Base-by-base conservation (phyloP, 1,140 invertebrate species). In the Temnothorax longispinosus region DNA sequence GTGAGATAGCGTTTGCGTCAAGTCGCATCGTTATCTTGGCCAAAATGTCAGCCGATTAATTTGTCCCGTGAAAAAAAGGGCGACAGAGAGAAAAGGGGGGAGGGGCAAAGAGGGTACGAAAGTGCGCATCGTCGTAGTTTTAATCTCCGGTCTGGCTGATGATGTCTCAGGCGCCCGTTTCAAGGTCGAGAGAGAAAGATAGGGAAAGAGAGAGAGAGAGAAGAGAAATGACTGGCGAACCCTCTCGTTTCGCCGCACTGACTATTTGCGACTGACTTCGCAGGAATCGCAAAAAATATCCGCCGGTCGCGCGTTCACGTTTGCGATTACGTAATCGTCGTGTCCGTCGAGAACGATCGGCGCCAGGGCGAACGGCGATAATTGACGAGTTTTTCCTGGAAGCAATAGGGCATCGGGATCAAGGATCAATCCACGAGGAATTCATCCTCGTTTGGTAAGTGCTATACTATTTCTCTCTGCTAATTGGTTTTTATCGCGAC, bases 361-460 rank as follows among this genome's bases (percentile, higher is more conserved):
- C 72, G 86, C 78, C 54, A 58, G 69, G 13, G 2, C 58, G 52
- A 41, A 32, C 11, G 64, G 58, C 50, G 72, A 52, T 74, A 74
- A 80, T 89, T 74, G 64, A 67, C 35, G 4, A 41, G 13, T 32
- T 56, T 85, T 85, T 82, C 35, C 88, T 13, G 11, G 64, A 65
- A 5, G 18, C 35, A n/a, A 38, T 35, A 35, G 18, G 10, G 10
- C 35, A 2, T n/a, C 35, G 3, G 3, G 3, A 41, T 35, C 0
- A 27, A 50, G 3, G 3, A 41, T 35, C 0, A 27, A 50, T 18
- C 18, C 52, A 47, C 13, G 6, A 11, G 41, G 7, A 2, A 41
- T 35, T 6, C n/a, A 60, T 67, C 21, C 3, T n/a, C 27, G 10
- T 10, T 62, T 15, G 27, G 32, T 7, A 32, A 35, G 21, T 21